Evolutionary conservation across 2,888 invertebrate species (phyloP), one percentile per base, ranked within the genome.

Genomic region (Pristionchus mayeri): DNA sequence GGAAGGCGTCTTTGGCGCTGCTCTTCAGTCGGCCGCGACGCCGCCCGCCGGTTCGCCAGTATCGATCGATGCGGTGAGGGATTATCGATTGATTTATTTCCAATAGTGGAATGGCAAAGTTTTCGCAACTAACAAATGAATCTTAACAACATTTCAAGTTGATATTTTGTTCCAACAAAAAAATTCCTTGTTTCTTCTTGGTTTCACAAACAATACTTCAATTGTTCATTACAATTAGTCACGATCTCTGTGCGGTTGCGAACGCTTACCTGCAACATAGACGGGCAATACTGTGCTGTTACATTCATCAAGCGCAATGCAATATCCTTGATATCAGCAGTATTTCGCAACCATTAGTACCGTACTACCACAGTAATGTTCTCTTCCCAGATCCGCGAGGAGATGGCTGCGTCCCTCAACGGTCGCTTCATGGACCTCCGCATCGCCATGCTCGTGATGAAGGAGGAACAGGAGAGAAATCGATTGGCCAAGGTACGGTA

Each of bases 381-480:
- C 75, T 9, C 44, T 24, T 40, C 13, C 27, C 44, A 78, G 50
- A 37, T 86, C 18, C 79, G 85, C 4, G 60, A 84, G 44, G 81
- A 86, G 13, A 71, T 89, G 34, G 88, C 86, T 11, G 21, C 30
- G 4, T 79, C 85, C 4, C 84, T 89, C 40, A 88, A 84, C 78
- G 88, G 86, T 50, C 84, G 83, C n/a, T 91, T 85, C 87, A 86
- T 88, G 57, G 85, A 89, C 54, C 83, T 91, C 16, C 85, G 91
- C 54, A 86, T 87, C 85, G 91, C 91, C 2, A 91, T 92, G 91
- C 85, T 90, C 44, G 90, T 89, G n/a, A 85, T 92, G 87, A 48
- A 37, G n/a, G 85, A 88, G 18, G 90, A 91, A 71, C 30, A 84
- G n/a, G 87, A 92, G 48, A 85, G 91, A n/a, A 87, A 89, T 85